Conservation (phyloP, 2,113 vertebrate species). For the Parus major region DNA sequence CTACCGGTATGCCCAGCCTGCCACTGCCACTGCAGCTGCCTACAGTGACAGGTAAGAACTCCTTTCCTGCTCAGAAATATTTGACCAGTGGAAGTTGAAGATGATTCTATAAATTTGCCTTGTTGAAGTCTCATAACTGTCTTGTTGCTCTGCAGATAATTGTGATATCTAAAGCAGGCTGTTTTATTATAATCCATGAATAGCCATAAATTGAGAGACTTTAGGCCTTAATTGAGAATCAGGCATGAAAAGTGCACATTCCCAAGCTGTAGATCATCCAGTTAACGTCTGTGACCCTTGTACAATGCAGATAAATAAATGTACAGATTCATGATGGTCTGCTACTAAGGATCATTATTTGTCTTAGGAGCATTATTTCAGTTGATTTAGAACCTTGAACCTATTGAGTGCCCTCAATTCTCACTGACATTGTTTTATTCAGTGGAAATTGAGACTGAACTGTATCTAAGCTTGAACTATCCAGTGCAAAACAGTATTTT, state of each 20-base stretch:
- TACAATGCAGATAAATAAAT: neutral
- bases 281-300: conserved; percentile 9
- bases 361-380: conserved; percentile 39
- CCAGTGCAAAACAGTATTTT: neutral
- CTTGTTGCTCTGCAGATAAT: conserved; percentile 62
- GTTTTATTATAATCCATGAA: conserved; percentile 41
- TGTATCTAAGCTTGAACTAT: neutral
- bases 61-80: neutral
- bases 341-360: conserved; percentile 39
- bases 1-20: conserved; percentile 95
- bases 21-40: conserved; percentile 93
- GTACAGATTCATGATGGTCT: conserved; percentile 11
- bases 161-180: conserved; percentile 47
- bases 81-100: conserved; percentile 28
- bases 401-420: conserved; percentile 7
- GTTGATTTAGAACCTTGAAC: conserved; percentile 16
- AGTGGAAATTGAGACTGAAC: neutral
- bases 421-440: neutral
- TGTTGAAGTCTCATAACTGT: conserved; percentile 67
- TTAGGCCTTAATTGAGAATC: conserved; percentile 36
- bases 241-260: conserved; percentile 9
- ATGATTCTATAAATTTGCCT: conserved; percentile 23
- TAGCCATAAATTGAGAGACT: conserved; percentile 26
- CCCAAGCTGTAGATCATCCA: neutral
- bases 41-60: conserved; percentile 97